Evolutionary conservation across 2,797 vertebrate genomes (phyloP).

Genomic region (Masticophis lateralis): DNA sequence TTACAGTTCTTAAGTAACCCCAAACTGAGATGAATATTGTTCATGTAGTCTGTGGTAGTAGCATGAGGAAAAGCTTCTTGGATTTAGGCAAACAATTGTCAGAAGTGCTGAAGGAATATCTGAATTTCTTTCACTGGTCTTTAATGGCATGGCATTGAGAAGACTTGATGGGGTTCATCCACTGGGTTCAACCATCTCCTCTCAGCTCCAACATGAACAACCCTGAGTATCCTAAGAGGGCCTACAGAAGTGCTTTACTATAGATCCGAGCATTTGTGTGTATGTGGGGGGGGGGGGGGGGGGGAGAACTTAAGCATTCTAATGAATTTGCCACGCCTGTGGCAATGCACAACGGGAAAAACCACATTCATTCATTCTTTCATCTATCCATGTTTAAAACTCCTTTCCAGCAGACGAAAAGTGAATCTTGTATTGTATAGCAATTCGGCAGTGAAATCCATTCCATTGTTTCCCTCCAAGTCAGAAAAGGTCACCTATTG

Average conservation of each 20-base stretch:
- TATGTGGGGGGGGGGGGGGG: no score
- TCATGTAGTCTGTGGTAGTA: neutral
- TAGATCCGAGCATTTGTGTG: neutral
- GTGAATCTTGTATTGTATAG: conserved; percentile 27
- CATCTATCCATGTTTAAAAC: conserved; percentile 22
- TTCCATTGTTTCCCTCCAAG: conserved; percentile 44
- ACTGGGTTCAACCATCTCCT: neutral
- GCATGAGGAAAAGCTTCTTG: neutral
- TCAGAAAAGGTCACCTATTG: conserved; percentile 57
- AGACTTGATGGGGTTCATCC: neutral
- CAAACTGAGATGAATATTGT: neutral
- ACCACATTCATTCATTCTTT: neutral
- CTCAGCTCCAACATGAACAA: neutral
- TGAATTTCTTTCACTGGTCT: neutral
- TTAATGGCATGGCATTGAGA: neutral
- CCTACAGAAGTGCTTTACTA: neutral
- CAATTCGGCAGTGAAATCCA: conserved; percentile 44
- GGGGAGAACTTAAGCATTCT: neutral
- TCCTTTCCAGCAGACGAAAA: conserved; percentile 13
- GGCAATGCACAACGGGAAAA: conserved; percentile 36
- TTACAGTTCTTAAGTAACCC: neutral
- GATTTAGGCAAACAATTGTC: neutral
- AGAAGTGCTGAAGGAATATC: neutral
- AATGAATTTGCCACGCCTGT: conserved; percentile 26
- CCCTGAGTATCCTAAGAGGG: neutral